Conservation (phyloP, 1,140 invertebrate species). For the Campoletis sonorensis region DNA sequence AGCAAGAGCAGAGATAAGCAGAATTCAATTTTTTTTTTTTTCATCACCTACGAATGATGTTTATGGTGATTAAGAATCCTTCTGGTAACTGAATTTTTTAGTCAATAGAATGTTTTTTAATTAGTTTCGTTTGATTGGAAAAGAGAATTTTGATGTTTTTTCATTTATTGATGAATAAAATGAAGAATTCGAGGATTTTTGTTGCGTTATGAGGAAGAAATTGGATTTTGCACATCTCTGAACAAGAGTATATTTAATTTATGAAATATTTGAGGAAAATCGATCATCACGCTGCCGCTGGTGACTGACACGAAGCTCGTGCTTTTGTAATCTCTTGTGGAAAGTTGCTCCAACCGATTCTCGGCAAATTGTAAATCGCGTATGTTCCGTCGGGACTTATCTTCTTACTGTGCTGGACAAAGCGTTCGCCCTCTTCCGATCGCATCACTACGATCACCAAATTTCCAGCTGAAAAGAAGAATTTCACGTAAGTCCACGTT, state of each 20-base stretch:
- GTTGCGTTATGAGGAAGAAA: background rate
- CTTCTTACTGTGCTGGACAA: conserved; percentile 54
- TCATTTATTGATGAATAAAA: too few relatives aligned
- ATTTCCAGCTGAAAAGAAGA: conserved; percentile 17
- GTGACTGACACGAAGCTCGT: conserved; percentile 52
- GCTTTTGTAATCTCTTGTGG: conserved; percentile 57
- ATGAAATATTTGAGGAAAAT: background rate
- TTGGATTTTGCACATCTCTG: conserved; percentile 6
- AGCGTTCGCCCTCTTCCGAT: conserved; percentile 56
- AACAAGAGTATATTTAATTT: conserved; percentile 35
- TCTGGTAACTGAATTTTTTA: too few relatives aligned
- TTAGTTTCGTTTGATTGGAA: too few relatives aligned
- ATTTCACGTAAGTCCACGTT: background rate
- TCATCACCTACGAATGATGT: background rate
- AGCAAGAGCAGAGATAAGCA: background rate
- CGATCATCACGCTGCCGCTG: conserved; percentile 21
- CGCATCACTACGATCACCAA: conserved; percentile 61
- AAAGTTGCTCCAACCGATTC: conserved; percentile 49
- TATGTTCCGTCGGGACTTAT: conserved; percentile 41
- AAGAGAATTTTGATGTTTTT: too few relatives aligned
- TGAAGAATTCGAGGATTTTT: too few relatives aligned
- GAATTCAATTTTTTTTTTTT: background rate
- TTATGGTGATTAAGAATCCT: too few relatives aligned
- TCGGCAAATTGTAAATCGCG: conserved; percentile 43
- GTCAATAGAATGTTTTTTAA: too few relatives aligned